Evolutionary conservation across 30 jellyfish, hydroid and myxozoan species (phyloP).

Genomic region (Turritopsis rubra): DNA sequence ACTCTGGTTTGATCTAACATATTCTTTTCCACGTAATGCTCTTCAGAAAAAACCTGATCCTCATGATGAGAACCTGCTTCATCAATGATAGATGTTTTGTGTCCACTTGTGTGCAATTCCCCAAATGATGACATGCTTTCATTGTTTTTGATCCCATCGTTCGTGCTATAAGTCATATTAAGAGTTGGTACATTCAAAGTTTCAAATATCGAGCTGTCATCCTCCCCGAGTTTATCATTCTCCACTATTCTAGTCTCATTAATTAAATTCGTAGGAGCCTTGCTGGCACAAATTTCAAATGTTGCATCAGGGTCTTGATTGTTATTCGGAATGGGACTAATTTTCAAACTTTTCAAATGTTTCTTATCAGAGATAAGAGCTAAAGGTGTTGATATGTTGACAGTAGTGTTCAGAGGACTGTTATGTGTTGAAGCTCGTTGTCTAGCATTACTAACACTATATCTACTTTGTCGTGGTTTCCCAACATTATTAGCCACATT

Average conservation of each 20-base stretch:
- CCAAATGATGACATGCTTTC: background rate
- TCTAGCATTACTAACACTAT: background rate
- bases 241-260: background rate
- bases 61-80: background rate
- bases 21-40: too few relatives aligned
- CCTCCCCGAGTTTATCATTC: background rate
- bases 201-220: background rate
- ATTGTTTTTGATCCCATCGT: background rate
- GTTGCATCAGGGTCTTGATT: conserved; percentile 22
- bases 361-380: conserved; percentile 2
- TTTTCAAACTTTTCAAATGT: conserved; percentile 29
- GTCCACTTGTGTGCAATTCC: background rate
- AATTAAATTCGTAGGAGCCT: background rate
- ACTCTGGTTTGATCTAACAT: conserved; percentile 21
- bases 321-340: conserved; percentile 21
- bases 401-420: conserved; percentile 5
- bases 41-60: too few relatives aligned
- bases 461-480: background rate
- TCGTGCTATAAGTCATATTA: background rate
- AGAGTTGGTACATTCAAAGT: background rate
- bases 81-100: conserved; percentile 14
- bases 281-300: background rate
- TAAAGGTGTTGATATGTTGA: conserved; percentile 33
- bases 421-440: conserved; percentile 19
- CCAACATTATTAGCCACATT: background rate